Conservation (phyloP, 2,888 invertebrate species). For the Lycophotia porphyrea region DNA sequence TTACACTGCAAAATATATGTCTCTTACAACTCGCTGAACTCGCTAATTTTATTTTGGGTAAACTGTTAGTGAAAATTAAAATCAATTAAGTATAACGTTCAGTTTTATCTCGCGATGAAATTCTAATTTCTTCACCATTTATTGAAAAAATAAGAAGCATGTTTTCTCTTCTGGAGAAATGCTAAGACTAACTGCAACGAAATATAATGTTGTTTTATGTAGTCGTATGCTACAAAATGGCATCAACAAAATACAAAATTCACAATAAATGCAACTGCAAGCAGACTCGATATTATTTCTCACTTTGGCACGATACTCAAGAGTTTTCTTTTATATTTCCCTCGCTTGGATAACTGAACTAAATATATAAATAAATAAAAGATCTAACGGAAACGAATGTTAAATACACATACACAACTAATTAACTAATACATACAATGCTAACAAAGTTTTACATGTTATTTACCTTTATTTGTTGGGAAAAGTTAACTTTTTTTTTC, state of each 20-base stretch:
- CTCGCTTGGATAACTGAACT: conserved; percentile 18
- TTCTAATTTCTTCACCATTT: background rate
- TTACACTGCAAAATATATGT: background rate
- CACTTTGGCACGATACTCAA: conserved; percentile 31
- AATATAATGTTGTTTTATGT: background rate
- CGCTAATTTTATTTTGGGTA: background rate
- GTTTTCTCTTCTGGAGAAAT: background rate
- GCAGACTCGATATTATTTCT: conserved; percentile 47
- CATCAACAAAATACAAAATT: conserved; percentile 26
- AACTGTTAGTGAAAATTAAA: background rate
- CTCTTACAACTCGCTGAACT: background rate
- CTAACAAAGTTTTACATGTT: background rate
- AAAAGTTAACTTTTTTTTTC: background rate
- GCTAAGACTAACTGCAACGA: background rate
- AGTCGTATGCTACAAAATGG: background rate
- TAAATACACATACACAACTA: background rate
- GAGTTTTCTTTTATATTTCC: conserved; percentile 48
- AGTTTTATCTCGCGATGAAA: background rate
- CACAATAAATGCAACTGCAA: conserved; percentile 37
- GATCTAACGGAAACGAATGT: conserved; percentile 29
- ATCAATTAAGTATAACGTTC: no score
- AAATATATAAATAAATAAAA: conserved; percentile 36
- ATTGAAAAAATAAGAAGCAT: background rate
- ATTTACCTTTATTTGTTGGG: background rate
- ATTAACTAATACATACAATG: background rate